Evolutionary conservation across 2,888 invertebrate species (phyloP).

Genomic region (Parasteatoda lunata): DNA sequence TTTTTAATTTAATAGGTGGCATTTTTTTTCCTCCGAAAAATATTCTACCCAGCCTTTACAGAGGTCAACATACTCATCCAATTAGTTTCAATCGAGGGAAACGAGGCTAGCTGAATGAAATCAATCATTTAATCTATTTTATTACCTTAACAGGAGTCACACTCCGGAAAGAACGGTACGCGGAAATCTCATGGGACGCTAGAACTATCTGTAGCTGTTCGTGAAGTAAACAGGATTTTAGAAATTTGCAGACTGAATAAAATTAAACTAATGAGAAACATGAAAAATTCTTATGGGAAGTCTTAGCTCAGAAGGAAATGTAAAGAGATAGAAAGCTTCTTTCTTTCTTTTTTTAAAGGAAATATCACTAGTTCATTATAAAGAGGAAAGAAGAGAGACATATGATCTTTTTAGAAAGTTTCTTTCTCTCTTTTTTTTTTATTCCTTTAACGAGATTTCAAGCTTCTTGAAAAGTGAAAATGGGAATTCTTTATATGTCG

Average conservation of each 20-base stretch:
- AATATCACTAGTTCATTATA: no score
- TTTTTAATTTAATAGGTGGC: no score
- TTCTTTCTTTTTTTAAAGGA: no score
- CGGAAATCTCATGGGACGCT: neutral
- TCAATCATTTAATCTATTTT: constrained; percentile 6
- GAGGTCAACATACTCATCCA: constrained; percentile 11
- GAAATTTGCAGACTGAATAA: neutral
- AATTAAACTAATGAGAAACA: neutral
- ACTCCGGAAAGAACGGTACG: neutral
- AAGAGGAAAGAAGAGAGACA: no score
- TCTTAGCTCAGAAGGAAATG: neutral
- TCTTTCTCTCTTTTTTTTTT: no score
- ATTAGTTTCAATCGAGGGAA: constrained; percentile 1
- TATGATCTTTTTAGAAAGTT: no score
- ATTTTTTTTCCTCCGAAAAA: neutral
- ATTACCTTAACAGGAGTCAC: neutral
- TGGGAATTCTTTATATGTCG: no score
- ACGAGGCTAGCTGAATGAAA: neutral
- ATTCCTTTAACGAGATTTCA: no score
- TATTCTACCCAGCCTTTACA: neutral
- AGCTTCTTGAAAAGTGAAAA: no score
- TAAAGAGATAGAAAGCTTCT: no score
- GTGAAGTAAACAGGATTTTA: neutral
- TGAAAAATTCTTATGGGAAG: neutral
- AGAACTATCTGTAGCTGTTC: neutral